Base-by-base conservation (phyloP, 1,140 invertebrate species). In the Lepidotrigona ventralis region DNA sequence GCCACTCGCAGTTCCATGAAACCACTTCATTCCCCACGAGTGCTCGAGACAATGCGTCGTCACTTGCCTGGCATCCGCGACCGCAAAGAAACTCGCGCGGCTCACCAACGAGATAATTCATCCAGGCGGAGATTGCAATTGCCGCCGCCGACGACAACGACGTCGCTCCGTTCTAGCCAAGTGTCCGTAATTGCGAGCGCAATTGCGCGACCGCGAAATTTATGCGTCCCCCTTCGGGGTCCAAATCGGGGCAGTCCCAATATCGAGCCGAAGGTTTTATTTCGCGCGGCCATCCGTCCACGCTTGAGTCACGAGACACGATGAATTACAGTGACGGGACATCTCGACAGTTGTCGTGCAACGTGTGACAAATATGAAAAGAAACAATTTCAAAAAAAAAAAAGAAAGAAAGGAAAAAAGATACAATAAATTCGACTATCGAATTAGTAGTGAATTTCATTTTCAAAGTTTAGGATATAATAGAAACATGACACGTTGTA, bases 11-110 rank as follows among this genome's bases (percentile, higher is more conserved):
- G 23, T 68, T 69, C 33, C 63, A 46, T 39, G 63, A 69, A 68
- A 58, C 63, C n/a, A n/a, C 63, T 76, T 76, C 60, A 69, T 66
- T 76, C 72, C 19, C 19, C 15, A 23, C 14, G 46, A 74, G 33
- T 51, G 53, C 21, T 46, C 29, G 63, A 81, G 80, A 81, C 80
- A 81, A 81, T 81, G 72, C 80, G 80, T 69, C 80, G 80, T 73
- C 79, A 80, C 79, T 80, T 21, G 39, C 19, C 56, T 53, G 69
- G 79, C 69, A 80, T 73, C 29, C 68, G 39, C 29, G 11, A 51
- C 33, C 68, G n/a, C 79, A 73, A 80, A 80, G 79, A 73, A n/a
- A 75, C 53, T 1, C 23, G 29, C 53, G 6, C 23, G 21, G 11
- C 17, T 60, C 39, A n/a, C 23, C 72, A 29, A 80, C 79, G 72